Conservation (phyloP, 2,797 vertebrate species). For the Chromis chromis region DNA sequence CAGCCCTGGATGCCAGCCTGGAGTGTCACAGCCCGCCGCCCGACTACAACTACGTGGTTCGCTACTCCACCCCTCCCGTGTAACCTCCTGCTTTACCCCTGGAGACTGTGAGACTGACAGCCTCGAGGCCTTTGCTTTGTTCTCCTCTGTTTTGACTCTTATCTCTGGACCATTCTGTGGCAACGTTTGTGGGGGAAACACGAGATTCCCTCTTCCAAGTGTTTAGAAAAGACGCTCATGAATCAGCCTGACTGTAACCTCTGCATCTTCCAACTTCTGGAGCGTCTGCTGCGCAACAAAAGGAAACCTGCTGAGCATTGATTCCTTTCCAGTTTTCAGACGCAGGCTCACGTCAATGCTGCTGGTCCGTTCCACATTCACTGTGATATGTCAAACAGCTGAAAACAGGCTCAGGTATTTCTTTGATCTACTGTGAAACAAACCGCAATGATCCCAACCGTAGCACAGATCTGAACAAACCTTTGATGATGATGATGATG, state of each 20-base stretch:
- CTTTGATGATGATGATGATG: conserved; percentile 12
- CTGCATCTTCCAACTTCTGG: conserved; percentile 31
- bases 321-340: conserved; percentile 48
- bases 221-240: conserved; percentile 29
- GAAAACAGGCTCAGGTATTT: conserved; percentile 85
- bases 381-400: conserved; percentile 79
- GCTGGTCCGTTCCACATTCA: conserved; percentile 66
- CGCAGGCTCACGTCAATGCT: conserved; percentile 49
- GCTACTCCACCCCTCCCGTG: conserved; percentile 91
- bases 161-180: conserved; percentile 36
- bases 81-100: conserved; percentile 63
- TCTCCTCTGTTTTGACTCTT: conserved; percentile 44
- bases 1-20: conserved; percentile 87
- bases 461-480: conserved; percentile 25
- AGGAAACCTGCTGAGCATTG: conserved; percentile 48
- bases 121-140: conserved; percentile 45
- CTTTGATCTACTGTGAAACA: conserved; percentile 83
- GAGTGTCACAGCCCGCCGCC: conserved; percentile 95
- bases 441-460: conserved; percentile 53
- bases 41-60: conserved; percentile 93
- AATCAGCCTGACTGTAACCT: conserved; percentile 25
- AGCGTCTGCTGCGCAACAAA: conserved; percentile 26
- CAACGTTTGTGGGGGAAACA: conserved; percentile 50
- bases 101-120: conserved; percentile 42
- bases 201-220: conserved; percentile 24